Evolutionary conservation across 2,888 invertebrate species (phyloP), one percentile per base, ranked within the genome.

Genomic region (Caenorhabditis sp.): DNA sequence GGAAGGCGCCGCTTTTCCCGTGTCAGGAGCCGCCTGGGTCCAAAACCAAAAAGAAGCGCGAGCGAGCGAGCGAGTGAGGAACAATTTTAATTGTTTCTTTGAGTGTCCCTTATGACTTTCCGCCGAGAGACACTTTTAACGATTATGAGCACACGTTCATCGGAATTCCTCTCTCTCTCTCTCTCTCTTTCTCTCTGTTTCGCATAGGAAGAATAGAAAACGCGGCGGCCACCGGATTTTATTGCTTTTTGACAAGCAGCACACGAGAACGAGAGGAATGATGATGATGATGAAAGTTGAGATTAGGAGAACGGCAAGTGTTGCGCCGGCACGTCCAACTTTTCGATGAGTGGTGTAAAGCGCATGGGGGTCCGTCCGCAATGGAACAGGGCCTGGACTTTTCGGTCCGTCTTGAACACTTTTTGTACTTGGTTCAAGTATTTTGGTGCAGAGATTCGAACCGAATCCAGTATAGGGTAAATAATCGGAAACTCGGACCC

Each of bases 131-230:
- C 73, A 59, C 66, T 74, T n/a, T n/a, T 73, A 65, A 65, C 65
- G 59, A 73, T 65, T 58, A 74, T 66, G 73, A 66, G 73, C 66
- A 73, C 73, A 65, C 65, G 46, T 61, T 59, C 65, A n/a, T n/a
- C n/a, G n/a, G n/a, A n/a, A n/a, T n/a, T n/a, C n/a, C 63, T 9
- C 24, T 41, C 20, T n/a, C 13, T 53, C 17, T 24, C n/a, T 59
- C 59, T 46, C 15, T 22, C 20, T 22, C 58, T 39, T 39, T 50
- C 30, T 26, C 39, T 2, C 20, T 39, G 30, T 13, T 9, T 35
- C 50, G 43, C 45, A 59, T 61, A 52, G 53, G 9, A 30, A 30
- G 30, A 30, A 9, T 2, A 2, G 13, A 13, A 35, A 22, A 46
- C 15, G 52, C 41, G 15, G 15, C 43, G 45, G 30, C 39, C 20